Evolutionary conservation across 1,140 invertebrate species (phyloP).

Genomic region (Macrotrachela quadricornifera): DNA sequence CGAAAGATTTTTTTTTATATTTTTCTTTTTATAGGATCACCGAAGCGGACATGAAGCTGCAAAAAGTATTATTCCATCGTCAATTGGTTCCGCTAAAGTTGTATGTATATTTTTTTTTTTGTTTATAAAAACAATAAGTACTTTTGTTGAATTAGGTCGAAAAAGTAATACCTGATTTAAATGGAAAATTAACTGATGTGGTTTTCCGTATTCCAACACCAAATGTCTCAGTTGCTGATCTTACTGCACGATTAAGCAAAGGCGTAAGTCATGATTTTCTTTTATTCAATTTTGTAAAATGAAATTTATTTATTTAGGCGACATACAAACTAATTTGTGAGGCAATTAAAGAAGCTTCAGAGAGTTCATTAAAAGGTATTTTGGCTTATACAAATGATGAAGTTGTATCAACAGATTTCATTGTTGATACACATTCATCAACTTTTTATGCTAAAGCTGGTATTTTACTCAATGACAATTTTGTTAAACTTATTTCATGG

Average conservation of each 20-base stretch:
- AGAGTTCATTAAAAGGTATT: slow-evolving; percentile 58
- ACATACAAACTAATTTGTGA: slow-evolving; percentile 69
- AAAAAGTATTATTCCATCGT: slow-evolving; percentile 89
- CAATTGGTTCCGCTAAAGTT: slow-evolving; percentile 92
- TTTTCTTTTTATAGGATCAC: slow-evolving; percentile 41
- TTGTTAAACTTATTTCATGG: slow-evolving; percentile 32
- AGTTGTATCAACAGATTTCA: slow-evolving; percentile 73
- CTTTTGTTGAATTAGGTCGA: slow-evolving; percentile 29
- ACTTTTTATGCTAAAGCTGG: slow-evolving; percentile 86
- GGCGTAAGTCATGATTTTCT: not conserved
- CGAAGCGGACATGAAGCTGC: slow-evolving; percentile 81
- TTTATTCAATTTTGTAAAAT: no score
- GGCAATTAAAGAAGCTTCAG: slow-evolving; percentile 58
- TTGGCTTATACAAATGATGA: slow-evolving; percentile 80
- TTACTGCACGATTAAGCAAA: slow-evolving; percentile 43
- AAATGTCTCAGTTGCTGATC: slow-evolving; percentile 91
- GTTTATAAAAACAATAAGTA: no score
- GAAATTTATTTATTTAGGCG: slow-evolving; percentile 19
- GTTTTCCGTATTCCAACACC: slow-evolving; percentile 87
- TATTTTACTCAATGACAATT: slow-evolving; percentile 37
- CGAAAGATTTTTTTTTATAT: no score
- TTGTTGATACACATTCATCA: slow-evolving; percentile 57
- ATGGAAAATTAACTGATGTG: slow-evolving; percentile 65
- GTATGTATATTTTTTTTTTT: slow-evolving; percentile 18
- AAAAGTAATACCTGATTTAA: slow-evolving; percentile 28